Evolutionary conservation across 2,797 vertebrate genomes (phyloP).

Genomic region (Smutsia temminckii): DNA sequence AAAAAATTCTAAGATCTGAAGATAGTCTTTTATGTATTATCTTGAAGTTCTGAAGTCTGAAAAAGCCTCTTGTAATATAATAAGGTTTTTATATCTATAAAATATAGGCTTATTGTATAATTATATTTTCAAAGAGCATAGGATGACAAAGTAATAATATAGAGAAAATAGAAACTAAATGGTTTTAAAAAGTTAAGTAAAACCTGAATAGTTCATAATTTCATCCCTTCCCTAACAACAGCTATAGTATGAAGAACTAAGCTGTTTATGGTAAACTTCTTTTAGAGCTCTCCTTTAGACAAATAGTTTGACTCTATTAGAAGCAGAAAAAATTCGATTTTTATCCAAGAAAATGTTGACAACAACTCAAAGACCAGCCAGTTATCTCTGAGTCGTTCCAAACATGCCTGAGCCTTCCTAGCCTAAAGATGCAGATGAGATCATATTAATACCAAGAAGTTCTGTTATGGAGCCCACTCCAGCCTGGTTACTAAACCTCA

Average conservation of each 20-base stretch:
- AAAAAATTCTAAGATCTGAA: constrained; percentile 45
- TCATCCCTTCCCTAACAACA: background rate
- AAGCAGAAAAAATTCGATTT: background rate
- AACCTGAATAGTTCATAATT: background rate
- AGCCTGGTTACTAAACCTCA: background rate
- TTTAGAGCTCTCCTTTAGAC: constrained; percentile 12
- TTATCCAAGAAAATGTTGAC: constrained; percentile 17
- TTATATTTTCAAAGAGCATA: constrained; percentile 32
- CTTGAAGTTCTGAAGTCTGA: constrained; percentile 76
- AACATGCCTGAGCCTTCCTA: background rate
- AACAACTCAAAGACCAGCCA: background rate
- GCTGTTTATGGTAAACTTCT: background rate
- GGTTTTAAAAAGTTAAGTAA: background rate
- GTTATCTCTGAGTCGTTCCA: background rate
- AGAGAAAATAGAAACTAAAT: constrained; percentile 1
- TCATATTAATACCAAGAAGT: background rate
- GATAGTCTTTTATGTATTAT: constrained; percentile 60
- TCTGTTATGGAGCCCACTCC: background rate
- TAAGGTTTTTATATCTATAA: constrained; percentile 67
- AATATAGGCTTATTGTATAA: constrained; percentile 8
- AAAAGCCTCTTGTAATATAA: constrained; percentile 71
- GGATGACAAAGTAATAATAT: background rate
- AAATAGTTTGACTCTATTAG: background rate
- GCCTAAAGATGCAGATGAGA: background rate
- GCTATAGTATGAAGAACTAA: background rate